These are phyloP conservation scores for Perizoma affinitatum DNA, from an alignment of 2,888 invertebrate genomes.

Conservation along the genomic window DNA sequence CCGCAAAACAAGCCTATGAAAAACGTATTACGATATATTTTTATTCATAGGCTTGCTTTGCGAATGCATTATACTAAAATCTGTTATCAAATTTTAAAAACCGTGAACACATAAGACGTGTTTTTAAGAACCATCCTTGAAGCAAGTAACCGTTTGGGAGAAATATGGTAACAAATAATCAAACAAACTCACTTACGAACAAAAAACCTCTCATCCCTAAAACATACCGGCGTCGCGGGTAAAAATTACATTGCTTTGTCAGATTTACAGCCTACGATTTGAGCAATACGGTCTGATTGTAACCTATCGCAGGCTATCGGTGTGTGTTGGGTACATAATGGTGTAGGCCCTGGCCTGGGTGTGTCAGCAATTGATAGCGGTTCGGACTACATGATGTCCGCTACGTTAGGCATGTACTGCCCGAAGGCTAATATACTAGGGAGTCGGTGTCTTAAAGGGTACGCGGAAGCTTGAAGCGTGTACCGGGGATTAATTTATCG, in stretches of 20 bases:
- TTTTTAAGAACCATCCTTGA: too few species aligned
- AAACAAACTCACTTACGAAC: too few species aligned
- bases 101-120: too few species aligned
- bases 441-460: conserved; percentile 44
- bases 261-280: conserved; percentile 10
- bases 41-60: too few species aligned
- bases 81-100: too few species aligned
- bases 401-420: conserved; percentile 53
- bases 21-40: too few species aligned
- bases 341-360: conserved; percentile 76
- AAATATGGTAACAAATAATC: too few species aligned
- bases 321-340: conserved; percentile 47
- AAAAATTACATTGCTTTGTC: background rate
- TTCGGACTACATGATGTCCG: conserved; percentile 58
- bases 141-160: too few species aligned
- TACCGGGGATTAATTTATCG: conserved; percentile 39
- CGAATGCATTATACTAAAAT: too few species aligned
- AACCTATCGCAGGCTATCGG: conserved; percentile 23
- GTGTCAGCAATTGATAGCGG: conserved; percentile 74
- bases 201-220: too few species aligned
- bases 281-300: conserved; percentile 22
- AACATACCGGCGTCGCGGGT: too few species aligned
- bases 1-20: too few species aligned
- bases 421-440: conserved; percentile 52
- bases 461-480: conserved; percentile 38